Conservation (phyloP, 2,113 vertebrate species). For the Neopipo cinnamomea region DNA sequence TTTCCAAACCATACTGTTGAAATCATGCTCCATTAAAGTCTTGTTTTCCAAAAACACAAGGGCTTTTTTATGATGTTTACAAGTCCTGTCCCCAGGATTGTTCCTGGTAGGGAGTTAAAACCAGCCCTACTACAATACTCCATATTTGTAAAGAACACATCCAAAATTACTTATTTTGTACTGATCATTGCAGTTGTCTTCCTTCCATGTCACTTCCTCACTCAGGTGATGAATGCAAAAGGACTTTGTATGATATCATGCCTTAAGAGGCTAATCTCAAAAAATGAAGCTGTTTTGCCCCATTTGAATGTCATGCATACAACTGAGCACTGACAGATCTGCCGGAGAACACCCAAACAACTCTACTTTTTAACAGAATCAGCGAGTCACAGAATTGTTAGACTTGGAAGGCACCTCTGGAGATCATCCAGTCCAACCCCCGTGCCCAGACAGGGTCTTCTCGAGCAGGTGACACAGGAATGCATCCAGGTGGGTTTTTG, state of each 20-base stretch:
- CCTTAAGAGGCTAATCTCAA: neutral
- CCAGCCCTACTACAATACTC: neutral
- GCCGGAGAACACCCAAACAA: neutral
- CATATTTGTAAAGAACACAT: neutral
- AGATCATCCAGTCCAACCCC: accelerated
- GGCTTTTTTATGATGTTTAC: neutral
- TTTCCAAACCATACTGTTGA: neutral
- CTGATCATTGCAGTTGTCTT: neutral
- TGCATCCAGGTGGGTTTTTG: too few relatives aligned
- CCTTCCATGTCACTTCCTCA: neutral
- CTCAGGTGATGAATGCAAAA: neutral
- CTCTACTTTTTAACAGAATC: neutral
- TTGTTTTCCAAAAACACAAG: neutral
- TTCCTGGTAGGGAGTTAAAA: neutral
- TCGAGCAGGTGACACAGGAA: neutral
- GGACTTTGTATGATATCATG: neutral
- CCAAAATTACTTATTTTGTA: neutral
- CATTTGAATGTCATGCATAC: neutral
- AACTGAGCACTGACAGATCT: accelerated
- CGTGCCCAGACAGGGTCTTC: neutral
- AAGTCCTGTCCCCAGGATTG: neutral
- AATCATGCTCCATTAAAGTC: neutral
- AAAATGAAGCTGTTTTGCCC: neutral
- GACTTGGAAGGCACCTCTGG: neutral
- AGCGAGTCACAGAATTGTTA: neutral